Conservation (phyloP, 2,888 invertebrate species). For the Pocota personata region DNA sequence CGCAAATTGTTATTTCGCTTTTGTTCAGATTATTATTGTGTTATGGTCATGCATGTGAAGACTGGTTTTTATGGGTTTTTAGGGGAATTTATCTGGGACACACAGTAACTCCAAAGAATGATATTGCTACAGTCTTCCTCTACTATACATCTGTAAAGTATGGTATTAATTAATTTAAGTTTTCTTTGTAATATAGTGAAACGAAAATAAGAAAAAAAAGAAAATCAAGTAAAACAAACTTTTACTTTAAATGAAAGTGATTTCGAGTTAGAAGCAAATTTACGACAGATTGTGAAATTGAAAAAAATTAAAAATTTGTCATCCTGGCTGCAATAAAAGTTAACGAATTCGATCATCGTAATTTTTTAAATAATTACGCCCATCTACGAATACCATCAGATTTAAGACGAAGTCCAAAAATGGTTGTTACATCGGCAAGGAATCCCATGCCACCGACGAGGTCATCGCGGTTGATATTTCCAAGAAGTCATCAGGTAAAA, state of each 20-base stretch:
- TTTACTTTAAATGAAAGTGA: constrained; percentile 27
- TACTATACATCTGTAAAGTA: not conserved
- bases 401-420: constrained; percentile 67
- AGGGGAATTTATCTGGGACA: constrained; percentile 35
- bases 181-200: not conserved
- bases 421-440: constrained; percentile 81
- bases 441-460: constrained; percentile 78
- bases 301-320: not conserved
- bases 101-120: constrained; percentile 42
- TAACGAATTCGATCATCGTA: constrained; percentile 55
- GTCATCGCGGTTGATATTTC: constrained; percentile 80
- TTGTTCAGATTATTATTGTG: not conserved
- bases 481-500: constrained; percentile 79
- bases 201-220: not conserved
- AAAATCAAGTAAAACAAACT: constrained; percentile 8
- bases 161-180: not conserved
- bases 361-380: constrained; percentile 47
- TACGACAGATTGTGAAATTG: constrained; percentile 43
- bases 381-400: constrained; percentile 29
- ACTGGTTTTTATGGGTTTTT: constrained; percentile 49
- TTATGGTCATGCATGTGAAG: constrained; percentile 51
- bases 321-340: constrained; percentile 61
- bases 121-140: constrained; percentile 32
- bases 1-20: constrained; percentile 33
- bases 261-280: constrained; percentile 6